These are phyloP conservation scores for Gadopsis bispinosus DNA, from an alignment of 2,797 vertebrate species.

Conservation along the genomic window DNA sequence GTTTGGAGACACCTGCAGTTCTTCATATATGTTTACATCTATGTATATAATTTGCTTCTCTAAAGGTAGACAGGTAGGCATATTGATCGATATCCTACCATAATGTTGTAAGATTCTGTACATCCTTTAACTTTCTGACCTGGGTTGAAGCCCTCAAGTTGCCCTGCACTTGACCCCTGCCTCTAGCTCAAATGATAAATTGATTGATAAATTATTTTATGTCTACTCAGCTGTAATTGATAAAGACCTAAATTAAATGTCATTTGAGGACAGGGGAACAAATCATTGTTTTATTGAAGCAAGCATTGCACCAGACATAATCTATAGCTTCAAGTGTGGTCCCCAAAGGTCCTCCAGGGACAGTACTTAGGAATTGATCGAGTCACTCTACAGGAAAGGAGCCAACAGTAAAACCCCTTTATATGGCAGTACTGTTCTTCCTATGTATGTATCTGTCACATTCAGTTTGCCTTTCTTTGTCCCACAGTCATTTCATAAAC, in stretches of 20 bases:
- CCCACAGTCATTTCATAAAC: not conserved
- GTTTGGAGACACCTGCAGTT: no score
- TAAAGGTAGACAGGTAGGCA: not conserved
- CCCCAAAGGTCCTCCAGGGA: not conserved
- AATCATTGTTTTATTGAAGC: not conserved
- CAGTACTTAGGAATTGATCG: not conserved
- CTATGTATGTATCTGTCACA: not conserved
- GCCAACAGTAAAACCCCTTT: not conserved
- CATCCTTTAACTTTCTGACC: not conserved
- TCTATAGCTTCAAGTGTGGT: conserved; percentile 3
- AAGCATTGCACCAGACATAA: not conserved
- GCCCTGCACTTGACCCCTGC: not conserved
- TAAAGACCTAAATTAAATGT: not conserved
- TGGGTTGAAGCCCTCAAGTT: not conserved
- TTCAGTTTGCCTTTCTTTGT: not conserved
- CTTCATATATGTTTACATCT: no score
- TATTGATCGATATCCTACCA: not conserved
- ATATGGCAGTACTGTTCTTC: not conserved
- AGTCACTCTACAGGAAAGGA: conserved; percentile 1
- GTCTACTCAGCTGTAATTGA: not conserved
- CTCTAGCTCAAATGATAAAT: not conserved
- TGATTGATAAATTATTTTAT: not conserved
- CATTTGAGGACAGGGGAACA: not conserved
- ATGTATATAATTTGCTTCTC: no score
- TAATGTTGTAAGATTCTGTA: not conserved